phyloP scores from a whole-genome alignment of 2,113 vertebrate genomes.

The Datnioides undecimradiatus region DNA sequence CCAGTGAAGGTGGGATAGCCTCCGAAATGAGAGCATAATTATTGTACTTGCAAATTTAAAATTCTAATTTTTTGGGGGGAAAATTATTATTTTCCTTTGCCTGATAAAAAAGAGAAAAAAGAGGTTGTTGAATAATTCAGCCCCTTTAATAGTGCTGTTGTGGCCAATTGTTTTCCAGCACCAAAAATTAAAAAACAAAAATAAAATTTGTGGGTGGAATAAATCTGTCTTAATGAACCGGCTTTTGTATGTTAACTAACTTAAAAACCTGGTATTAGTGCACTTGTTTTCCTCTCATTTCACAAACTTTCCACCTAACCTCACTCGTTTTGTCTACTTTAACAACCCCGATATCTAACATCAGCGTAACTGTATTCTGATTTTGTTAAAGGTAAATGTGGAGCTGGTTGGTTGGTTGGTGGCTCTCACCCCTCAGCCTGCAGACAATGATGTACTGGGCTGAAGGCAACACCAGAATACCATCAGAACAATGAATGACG shows the following conservation, averaged over 20 bases:
- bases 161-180: background rate
- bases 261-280: background rate
- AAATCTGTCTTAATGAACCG: background rate
- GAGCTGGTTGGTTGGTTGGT: no score
- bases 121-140: background rate
- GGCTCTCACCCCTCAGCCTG: no score
- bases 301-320: background rate
- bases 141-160: background rate
- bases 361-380: background rate
- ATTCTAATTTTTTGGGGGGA: background rate
- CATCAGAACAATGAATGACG: background rate
- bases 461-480: no score
- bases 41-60: background rate
- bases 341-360: background rate
- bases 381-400: background rate
- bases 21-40: background rate
- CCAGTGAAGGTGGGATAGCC: background rate
- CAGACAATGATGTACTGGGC: no score
- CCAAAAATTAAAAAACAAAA: background rate
- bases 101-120: background rate
- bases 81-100: background rate
- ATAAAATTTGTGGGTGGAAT: background rate
- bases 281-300: background rate
- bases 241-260: background rate
- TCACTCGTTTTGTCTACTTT: background rate